Conservation (phyloP, 37 sponge, comb jelly and placozoan genomes). For the Oopsacas minuta region DNA sequence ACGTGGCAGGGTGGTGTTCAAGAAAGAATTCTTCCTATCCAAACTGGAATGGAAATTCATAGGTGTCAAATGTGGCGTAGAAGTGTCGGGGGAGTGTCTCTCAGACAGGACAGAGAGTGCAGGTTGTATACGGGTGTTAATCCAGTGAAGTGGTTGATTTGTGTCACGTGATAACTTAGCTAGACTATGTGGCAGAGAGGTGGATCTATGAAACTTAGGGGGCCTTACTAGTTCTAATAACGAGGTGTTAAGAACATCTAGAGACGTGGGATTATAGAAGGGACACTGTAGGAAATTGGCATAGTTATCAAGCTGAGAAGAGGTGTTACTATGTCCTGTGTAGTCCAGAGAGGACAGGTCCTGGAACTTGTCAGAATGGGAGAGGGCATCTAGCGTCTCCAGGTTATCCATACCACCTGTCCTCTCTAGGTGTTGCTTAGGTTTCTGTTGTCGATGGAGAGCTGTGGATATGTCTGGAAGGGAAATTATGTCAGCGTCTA, state of each 20-base stretch:
- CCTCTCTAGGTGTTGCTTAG: background rate
- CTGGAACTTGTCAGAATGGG: too few species aligned
- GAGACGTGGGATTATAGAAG: background rate
- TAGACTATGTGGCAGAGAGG: background rate
- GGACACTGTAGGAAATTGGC: background rate
- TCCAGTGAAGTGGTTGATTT: background rate
- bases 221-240: background rate
- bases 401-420: slow-evolving; percentile 2
- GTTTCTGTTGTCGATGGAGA: background rate
- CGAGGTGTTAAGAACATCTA: background rate
- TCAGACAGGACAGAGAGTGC: background rate
- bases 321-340: background rate
- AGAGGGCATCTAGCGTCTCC: background rate
- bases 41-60: background rate
- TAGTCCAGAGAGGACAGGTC: background rate
- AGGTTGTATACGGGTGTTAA: background rate
- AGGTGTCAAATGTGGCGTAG: background rate
- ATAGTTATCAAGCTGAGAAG: background rate
- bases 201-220: background rate
- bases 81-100: background rate
- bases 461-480: background rate
- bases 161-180: background rate
- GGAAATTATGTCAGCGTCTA: background rate
- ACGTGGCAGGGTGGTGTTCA: background rate
- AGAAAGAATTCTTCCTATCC: background rate